Conservation (phyloP, 2,113 vertebrate genomes). For the Malurus elegans region DNA sequence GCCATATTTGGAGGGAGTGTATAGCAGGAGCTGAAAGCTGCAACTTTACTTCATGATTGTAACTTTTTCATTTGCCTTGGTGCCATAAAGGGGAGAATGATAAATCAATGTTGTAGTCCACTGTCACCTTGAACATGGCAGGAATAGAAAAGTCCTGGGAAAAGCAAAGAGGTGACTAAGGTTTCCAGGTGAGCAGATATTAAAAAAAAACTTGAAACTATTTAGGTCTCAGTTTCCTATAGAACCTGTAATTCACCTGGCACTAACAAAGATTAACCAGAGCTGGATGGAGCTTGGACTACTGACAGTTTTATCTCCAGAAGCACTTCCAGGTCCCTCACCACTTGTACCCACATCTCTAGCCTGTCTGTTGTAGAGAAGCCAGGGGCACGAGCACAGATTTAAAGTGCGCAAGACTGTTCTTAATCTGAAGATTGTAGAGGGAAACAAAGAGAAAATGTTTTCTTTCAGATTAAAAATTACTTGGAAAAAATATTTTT, state of each 20-base stretch:
- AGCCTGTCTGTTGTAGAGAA: not conserved
- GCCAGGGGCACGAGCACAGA: not conserved
- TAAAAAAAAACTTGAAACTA: not conserved
- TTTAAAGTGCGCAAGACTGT: not conserved
- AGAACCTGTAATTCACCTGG: not conserved
- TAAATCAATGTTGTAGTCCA: not conserved
- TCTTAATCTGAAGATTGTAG: not conserved
- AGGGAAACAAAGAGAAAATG: not conserved
- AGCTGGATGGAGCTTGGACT: not conserved
- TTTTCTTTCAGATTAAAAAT: not conserved
- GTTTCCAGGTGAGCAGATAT: not conserved
- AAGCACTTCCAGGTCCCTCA: not conserved
- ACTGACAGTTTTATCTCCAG: not conserved
- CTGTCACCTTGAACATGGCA: not conserved
- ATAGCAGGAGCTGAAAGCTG: not conserved
- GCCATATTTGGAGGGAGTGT: not conserved
- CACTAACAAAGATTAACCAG: not conserved
- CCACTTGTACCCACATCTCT: not conserved
- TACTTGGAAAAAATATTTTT: not conserved
- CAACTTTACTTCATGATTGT: not conserved
- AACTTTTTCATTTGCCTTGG: not conserved
- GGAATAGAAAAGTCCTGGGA: not conserved
- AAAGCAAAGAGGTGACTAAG: not conserved
- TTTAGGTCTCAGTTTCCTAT: not conserved
- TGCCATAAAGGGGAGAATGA: not conserved